phyloP scores from a whole-genome alignment of 2,888 invertebrate genomes.

The Rhagium mordax region DNA sequence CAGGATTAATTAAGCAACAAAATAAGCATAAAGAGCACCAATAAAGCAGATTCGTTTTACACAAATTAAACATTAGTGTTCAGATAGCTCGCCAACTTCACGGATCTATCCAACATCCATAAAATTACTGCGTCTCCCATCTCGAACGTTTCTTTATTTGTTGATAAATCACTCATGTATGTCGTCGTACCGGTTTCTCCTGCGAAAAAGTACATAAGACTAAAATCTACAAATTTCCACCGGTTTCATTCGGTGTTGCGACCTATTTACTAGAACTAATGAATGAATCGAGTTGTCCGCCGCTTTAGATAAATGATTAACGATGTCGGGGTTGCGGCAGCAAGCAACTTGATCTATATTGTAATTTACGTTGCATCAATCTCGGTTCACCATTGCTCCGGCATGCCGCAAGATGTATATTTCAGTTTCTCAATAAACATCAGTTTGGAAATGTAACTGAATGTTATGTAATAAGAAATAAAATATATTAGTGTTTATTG shows the following conservation, averaged over 20 bases:
- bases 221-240: constrained; percentile 6
- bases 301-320: constrained; percentile 39
- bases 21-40: background rate
- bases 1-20: background rate
- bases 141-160: background rate
- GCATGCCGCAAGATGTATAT: constrained; percentile 35
- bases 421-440: constrained; percentile 41
- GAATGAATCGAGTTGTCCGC: constrained; percentile 32
- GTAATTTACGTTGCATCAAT: constrained; percentile 46
- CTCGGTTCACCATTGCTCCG: constrained; percentile 28
- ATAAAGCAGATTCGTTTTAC: background rate
- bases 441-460: constrained; percentile 27
- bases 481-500: constrained; percentile 24
- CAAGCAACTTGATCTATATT: constrained; percentile 42
- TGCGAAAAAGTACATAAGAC: background rate
- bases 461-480: constrained; percentile 24
- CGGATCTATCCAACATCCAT: background rate
- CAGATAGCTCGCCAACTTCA: background rate
- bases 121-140: background rate
- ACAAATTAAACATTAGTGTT: background rate
- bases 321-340: constrained; percentile 35
- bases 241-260: constrained; percentile 7
- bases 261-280: constrained; percentile 25
- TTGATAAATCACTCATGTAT: background rate
- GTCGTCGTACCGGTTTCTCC: background rate